Evolutionary conservation across 2,797 vertebrate species (phyloP).

Genomic region (Myripristis jacobus): DNA sequence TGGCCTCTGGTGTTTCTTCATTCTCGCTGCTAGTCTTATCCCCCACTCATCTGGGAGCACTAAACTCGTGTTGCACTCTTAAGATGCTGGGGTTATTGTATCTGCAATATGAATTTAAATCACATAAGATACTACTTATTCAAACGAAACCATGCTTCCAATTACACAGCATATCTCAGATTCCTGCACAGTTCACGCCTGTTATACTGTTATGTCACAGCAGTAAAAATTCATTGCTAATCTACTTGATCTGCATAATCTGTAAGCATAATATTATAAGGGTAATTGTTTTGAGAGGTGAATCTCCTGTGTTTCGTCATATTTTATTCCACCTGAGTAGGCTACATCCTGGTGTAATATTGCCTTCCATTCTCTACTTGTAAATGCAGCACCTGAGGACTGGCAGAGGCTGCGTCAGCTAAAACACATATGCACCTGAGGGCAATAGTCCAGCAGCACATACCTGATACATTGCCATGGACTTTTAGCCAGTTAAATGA

Average conservation of each 20-base stretch:
- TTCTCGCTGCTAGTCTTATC: conserved; percentile 63
- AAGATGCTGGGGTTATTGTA: conserved; percentile 50
- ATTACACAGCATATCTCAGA: conserved; percentile 48
- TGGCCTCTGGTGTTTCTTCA: conserved; percentile 70
- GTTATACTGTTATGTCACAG: conserved; percentile 59
- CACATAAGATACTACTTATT: conserved; percentile 52
- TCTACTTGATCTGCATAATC: conserved; percentile 44
- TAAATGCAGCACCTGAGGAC: conserved; percentile 59
- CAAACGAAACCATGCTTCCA: conserved; percentile 55
- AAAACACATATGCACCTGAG: conserved; percentile 46
- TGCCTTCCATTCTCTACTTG: conserved; percentile 32
- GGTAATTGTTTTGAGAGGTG: conserved; percentile 23
- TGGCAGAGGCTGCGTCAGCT: conserved; percentile 50
- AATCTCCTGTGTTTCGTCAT: conserved; percentile 17
- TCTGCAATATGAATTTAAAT: conserved; percentile 49
- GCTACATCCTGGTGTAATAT: conserved; percentile 45
- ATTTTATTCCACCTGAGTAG: conserved; percentile 44
- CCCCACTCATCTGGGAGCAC: conserved; percentile 55
- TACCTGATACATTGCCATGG: conserved; percentile 11
- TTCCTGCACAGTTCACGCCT: conserved; percentile 26
- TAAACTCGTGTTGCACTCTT: conserved; percentile 65
- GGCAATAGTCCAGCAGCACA: conserved; percentile 5
- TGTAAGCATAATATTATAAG: conserved; percentile 30
- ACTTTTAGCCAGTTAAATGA: not conserved
- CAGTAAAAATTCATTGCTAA: conserved; percentile 49